A percentile compares a stretch with the other conserved stretches of the same genome.
Conservation (phyloP, 2,797 vertebrate genomes). For the Ataeniobius toweri region DNA sequence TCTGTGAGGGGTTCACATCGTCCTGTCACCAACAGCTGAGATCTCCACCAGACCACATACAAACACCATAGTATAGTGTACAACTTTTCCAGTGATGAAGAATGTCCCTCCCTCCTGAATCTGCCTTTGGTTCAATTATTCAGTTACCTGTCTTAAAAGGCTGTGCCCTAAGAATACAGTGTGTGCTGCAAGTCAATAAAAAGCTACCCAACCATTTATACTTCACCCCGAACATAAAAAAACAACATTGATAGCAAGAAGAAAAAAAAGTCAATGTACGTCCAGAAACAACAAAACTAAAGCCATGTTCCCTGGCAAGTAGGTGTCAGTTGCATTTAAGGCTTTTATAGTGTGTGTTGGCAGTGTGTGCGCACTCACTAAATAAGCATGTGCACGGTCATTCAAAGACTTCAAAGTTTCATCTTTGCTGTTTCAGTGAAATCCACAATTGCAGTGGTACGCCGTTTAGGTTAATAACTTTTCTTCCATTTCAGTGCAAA, state of each 20-base stretch:
- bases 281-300: slow-evolving; percentile 25
- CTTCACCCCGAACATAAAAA: slow-evolving; percentile 60
- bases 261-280: slow-evolving; percentile 49
- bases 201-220: slow-evolving; percentile 54
- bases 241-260: slow-evolving; percentile 68
- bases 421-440: slow-evolving; percentile 27
- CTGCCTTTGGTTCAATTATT: slow-evolving; percentile 44
- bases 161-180: slow-evolving; percentile 79
- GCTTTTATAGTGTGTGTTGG: slow-evolving; percentile 70
- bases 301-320: slow-evolving; percentile 35
- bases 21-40: slow-evolving; percentile 12
- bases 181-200: slow-evolving; percentile 63
- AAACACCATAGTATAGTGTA: slow-evolving; percentile 6
- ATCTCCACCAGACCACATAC: slow-evolving; percentile 7
- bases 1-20: slow-evolving; percentile 37
- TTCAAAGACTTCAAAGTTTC: slow-evolving; percentile 26
- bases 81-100: slow-evolving; percentile 24
- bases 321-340: slow-evolving; percentile 70
- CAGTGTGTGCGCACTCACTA: slow-evolving; percentile 25
- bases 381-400: slow-evolving; percentile 35
- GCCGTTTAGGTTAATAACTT: slow-evolving; percentile 30
- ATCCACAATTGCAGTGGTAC: slow-evolving; percentile 58
- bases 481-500: slow-evolving; percentile 70
- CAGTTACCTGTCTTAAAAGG: slow-evolving; percentile 38
- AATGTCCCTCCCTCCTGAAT: slow-evolving; percentile 11